Conservation (phyloP, 2,888 invertebrate species). For the Caprella mutica region DNA sequence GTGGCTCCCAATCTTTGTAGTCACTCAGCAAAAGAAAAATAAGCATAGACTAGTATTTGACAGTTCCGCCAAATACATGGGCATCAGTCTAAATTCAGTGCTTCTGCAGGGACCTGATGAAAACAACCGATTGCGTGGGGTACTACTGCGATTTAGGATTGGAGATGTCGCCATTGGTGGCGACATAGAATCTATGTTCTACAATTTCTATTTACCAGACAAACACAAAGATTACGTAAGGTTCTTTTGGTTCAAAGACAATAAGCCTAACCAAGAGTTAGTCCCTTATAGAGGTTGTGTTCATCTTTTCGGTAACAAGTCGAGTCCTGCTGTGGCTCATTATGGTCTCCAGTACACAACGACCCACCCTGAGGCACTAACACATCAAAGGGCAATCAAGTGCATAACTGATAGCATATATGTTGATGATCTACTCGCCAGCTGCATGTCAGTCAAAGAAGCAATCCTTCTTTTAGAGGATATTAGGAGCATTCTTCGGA, state of each 20-base stretch:
- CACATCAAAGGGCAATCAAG: too few relatives aligned
- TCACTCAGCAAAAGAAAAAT: background rate
- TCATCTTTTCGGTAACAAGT: background rate
- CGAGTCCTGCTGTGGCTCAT: background rate
- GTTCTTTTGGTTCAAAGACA: background rate
- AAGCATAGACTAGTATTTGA: background rate
- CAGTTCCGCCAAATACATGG: background rate
- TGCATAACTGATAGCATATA: too few relatives aligned
- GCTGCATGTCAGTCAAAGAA: too few relatives aligned
- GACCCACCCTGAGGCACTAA: too few relatives aligned
- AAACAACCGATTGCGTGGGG: background rate
- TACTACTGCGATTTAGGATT: background rate
- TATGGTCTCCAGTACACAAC: too few relatives aligned
- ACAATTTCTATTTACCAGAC: background rate
- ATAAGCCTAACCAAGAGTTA: background rate
- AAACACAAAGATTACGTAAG: background rate
- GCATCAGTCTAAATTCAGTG: background rate
- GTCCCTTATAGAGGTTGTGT: background rate
- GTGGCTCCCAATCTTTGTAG: background rate
- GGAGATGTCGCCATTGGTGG: background rate
- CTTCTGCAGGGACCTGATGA: conserved; percentile 1
- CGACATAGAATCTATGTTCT: background rate
- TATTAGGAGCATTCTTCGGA: too few relatives aligned
- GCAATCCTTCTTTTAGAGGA: too few relatives aligned
- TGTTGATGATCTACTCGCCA: too few relatives aligned